These are phyloP conservation scores for Labeo rohita DNA, from an alignment of 2,113 vertebrate species.

Conservation along the genomic window DNA sequence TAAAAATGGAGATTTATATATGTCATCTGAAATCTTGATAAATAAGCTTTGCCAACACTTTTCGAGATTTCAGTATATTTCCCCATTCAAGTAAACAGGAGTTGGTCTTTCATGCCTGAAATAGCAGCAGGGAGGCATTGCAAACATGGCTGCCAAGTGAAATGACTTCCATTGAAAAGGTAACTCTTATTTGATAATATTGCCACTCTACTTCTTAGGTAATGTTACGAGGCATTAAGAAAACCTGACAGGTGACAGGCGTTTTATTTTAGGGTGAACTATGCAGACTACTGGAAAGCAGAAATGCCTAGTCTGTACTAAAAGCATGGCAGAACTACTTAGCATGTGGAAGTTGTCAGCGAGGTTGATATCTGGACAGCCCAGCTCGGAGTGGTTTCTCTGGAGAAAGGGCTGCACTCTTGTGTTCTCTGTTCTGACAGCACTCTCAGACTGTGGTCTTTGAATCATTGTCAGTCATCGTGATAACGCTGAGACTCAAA, in stretches of 20 bases:
- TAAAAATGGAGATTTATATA: too few species aligned
- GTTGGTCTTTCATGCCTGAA: not conserved
- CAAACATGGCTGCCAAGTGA: not conserved
- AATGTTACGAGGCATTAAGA: too few species aligned
- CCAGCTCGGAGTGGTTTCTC: not conserved
- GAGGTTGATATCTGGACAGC: conserved; percentile 9
- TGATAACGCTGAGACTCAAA: conserved; percentile 5
- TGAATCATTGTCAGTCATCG: conserved; percentile 31
- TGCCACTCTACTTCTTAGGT: too few species aligned
- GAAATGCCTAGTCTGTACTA: too few species aligned
- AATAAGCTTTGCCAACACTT: not conserved
- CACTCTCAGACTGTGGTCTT: conserved; percentile 13
- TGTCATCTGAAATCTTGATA: too few species aligned
- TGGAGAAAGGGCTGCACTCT: not conserved
- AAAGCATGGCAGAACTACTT: not conserved
- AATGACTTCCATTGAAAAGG: not conserved
- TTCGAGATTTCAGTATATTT: not conserved
- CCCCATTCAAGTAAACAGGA: not conserved
- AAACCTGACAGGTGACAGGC: not conserved
- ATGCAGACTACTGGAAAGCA: not conserved
- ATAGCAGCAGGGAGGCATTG: not conserved
- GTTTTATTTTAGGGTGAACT: not conserved
- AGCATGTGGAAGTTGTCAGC: not conserved
- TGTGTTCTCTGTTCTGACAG: conserved; percentile 29
- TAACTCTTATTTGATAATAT: not conserved